A percentile compares a stretch with the other conserved stretches of the same genome.
Conservation (phyloP, 2,888 invertebrate genomes). For the Perithous albicinctus region DNA sequence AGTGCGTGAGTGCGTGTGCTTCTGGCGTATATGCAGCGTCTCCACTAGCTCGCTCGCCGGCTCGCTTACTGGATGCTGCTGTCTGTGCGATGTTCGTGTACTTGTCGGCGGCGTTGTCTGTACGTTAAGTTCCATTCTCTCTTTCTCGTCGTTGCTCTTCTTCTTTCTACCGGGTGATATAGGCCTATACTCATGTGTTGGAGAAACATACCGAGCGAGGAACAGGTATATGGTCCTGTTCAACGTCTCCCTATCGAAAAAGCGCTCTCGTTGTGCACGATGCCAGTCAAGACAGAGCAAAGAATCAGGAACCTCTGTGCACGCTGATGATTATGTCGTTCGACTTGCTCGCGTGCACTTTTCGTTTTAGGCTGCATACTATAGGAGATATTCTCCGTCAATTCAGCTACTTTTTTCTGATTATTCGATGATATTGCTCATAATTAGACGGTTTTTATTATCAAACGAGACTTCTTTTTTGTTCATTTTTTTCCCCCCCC, state of each 20-base stretch:
- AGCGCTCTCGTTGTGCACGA: slow-evolving; percentile 46
- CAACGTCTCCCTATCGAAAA: slow-evolving; percentile 41
- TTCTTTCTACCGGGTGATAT: not conserved
- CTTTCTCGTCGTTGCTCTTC: slow-evolving; percentile 27
- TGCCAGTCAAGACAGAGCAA: not conserved
- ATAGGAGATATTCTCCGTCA: no score
- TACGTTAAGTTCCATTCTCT: slow-evolving; percentile 11
- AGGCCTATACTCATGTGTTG: slow-evolving; percentile 5
- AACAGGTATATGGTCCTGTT: slow-evolving; percentile 67
- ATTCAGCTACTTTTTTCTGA: no score
- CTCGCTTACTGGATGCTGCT: slow-evolving; percentile 43
- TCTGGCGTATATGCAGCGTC: slow-evolving; percentile 63
- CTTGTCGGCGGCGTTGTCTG: slow-evolving; percentile 27
- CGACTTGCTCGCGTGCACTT: slow-evolving; percentile 24
- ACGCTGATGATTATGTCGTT: slow-evolving; percentile 55
- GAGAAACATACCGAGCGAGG: slow-evolving; percentile 1
- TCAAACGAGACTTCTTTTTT: no score
- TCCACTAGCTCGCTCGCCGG: slow-evolving; percentile 34
- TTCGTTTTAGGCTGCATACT: no score
- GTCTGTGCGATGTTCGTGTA: slow-evolving; percentile 15
- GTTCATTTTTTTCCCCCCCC: no score
- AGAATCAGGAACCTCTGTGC: slow-evolving; percentile 40
- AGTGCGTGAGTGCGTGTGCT: slow-evolving; percentile 63
- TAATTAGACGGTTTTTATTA: no score
- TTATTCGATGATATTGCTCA: no score